Percentiles rank a stretch among this genome's conserved stretches.
Evolutionary conservation across 1,140 invertebrate genomes (phyloP).

Genomic region (Hycleus phaleratus): DNA sequence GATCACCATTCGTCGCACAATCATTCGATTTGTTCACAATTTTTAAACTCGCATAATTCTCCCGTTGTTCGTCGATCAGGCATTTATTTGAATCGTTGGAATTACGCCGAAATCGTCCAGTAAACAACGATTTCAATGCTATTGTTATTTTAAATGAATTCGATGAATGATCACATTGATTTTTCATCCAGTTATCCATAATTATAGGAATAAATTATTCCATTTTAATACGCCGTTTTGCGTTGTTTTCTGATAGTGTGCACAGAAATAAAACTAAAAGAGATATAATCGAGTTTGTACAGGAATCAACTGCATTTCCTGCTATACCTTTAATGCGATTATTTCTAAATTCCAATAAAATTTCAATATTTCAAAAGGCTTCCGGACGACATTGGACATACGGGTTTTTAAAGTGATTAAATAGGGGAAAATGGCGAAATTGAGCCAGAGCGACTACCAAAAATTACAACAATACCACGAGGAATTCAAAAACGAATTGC

Average conservation of each 20-base stretch:
- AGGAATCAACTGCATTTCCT: not conserved
- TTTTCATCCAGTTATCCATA: constrained; percentile 16
- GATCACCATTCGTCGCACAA: constrained; percentile 5
- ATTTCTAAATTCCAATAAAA: constrained; percentile 9
- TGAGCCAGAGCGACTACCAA: too few species aligned
- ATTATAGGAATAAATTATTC: not conserved
- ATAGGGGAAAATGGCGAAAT: too few species aligned
- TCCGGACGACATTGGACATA: not conserved
- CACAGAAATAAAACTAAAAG: too few species aligned
- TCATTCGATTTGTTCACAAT: not conserved
- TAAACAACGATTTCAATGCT: not conserved
- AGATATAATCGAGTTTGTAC: too few species aligned
- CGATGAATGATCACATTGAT: not conserved
- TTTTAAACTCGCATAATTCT: not conserved
- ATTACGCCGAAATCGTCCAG: not conserved
- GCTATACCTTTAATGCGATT: constrained; percentile 6
- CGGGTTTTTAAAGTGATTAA: not conserved
- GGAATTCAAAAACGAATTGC: constrained; percentile 14
- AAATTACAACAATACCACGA: not conserved
- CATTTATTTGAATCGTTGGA: not conserved
- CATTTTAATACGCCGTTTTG: not conserved
- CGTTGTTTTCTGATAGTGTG: too few species aligned
- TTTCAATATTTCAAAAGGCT: constrained; percentile 10
- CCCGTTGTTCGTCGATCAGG: not conserved
- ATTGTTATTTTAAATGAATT: not conserved